phyloP scores from a whole-genome alignment of 2,888 invertebrate species.

The Prenolepis imparis region DNA sequence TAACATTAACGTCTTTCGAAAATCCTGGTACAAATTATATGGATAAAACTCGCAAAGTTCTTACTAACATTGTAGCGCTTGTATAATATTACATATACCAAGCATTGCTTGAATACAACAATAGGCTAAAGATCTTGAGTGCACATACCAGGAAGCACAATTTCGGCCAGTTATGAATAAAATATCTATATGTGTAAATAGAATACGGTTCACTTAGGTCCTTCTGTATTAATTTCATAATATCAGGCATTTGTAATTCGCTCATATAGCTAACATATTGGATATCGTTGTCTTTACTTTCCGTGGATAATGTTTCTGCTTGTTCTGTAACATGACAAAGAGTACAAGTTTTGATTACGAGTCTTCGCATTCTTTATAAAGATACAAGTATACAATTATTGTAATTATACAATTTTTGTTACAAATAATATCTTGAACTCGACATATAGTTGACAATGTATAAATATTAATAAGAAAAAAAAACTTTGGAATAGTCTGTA shows the following conservation, averaged over 20 bases:
- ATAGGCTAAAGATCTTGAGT: constrained; percentile 1
- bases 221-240: constrained; percentile 99
- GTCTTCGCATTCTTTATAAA: not conserved
- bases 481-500: too few species aligned
- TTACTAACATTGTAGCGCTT: not conserved
- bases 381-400: not conserved
- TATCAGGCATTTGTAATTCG: constrained; percentile 99
- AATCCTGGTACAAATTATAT: not conserved
- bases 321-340: constrained; percentile 70
- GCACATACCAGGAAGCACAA: constrained; percentile 96
- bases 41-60: not conserved
- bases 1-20: constrained; percentile 10
- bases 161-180: constrained; percentile 99
- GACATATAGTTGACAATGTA: not conserved
- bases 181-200: constrained; percentile 99
- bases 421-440: not conserved
- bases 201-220: constrained; percentile 99
- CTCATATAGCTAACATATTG: constrained; percentile 94
- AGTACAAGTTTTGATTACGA: not conserved
- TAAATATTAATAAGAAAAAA: not conserved
- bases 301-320: constrained; percentile 76
- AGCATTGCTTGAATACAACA: constrained; percentile 12
- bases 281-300: constrained; percentile 83
- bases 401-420: not conserved
- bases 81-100: not conserved